Conservation (phyloP, 2,797 vertebrate genomes). For the Dromococcyx pavoninus region DNA sequence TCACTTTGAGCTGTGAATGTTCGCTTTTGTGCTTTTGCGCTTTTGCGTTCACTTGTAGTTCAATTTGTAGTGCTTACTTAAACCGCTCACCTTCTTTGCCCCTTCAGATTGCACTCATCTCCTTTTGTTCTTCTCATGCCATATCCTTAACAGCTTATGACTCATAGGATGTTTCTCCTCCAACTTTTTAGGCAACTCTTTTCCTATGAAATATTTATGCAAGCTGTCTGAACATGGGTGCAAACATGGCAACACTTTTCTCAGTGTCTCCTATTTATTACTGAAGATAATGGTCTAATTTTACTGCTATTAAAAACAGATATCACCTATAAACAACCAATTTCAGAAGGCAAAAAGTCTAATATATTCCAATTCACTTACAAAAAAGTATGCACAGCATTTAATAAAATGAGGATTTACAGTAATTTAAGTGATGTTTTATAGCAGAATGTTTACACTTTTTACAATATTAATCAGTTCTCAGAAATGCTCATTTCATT, state of each 20-base stretch:
- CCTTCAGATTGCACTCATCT: background rate
- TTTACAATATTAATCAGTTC: background rate
- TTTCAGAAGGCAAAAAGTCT: background rate
- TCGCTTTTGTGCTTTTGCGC: background rate
- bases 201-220: background rate
- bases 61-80: background rate
- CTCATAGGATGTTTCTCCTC: background rate
- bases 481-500: background rate
- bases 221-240: background rate
- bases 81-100: background rate
- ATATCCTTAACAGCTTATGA: background rate
- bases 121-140: background rate
- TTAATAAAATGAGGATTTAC: slow-evolving; percentile 12
- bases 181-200: background rate
- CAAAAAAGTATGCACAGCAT: background rate
- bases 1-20: background rate
- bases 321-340: background rate
- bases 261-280: background rate
- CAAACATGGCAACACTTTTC: background rate
- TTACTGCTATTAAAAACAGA: background rate
- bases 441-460: background rate
- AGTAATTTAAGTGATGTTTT: background rate
- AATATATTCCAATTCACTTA: background rate
- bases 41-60: background rate
- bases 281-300: background rate